Base-by-base conservation (phyloP, 2,113 vertebrate genomes). In the Cyphomyrus discorhynchus region DNA sequence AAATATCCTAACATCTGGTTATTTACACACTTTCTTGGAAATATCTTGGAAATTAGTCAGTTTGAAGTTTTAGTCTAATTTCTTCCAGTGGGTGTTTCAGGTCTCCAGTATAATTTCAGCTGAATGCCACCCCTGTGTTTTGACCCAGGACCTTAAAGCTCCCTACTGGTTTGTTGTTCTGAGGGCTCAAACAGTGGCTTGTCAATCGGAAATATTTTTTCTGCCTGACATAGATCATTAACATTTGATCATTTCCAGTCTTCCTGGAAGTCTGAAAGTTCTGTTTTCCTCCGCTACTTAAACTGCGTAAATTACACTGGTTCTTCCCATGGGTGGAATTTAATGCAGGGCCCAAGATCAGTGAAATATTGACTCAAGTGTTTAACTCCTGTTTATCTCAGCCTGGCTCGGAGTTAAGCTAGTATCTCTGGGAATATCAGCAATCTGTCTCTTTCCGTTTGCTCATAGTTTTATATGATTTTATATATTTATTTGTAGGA, bases 181-280 rank as follows among this genome's bases (percentile, higher is more conserved):
- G 45, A 85, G 24, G 35, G 31, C 89, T 21, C 52, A 82, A 89
- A 85, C 89, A 85, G 77, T 58, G 80, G 89, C 80, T 89, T 58
- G 17, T 50, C 47, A 89, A 82, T 82, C 47, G 27, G 77, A 89
- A 82, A 83, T 62, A 6, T 89, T 49, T 49, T 85, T 62, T 52
- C 89, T 35, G 52, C 24, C 89, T 52, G 89, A 62, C 89, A 89
- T 85, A 85, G 82, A 56, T 56, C 89, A 86, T 86, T 86, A 86
- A 49, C n/a, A 31, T 52, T 90, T 70, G 83, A 90, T 86, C 53
- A 56, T 86, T 90, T 86, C 89, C 89, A 90, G 82, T 83, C 21
- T 56, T 39, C 77, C 21, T 17, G 77, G 13, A 42, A 89, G 62
- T 46, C 35, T 70, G 58, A 70, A 56, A 58, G 50, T 83, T 21